These are phyloP conservation scores for Fukomys damarensis DNA, from an alignment of 2,113 vertebrate genomes.

Conservation along the genomic window DNA sequence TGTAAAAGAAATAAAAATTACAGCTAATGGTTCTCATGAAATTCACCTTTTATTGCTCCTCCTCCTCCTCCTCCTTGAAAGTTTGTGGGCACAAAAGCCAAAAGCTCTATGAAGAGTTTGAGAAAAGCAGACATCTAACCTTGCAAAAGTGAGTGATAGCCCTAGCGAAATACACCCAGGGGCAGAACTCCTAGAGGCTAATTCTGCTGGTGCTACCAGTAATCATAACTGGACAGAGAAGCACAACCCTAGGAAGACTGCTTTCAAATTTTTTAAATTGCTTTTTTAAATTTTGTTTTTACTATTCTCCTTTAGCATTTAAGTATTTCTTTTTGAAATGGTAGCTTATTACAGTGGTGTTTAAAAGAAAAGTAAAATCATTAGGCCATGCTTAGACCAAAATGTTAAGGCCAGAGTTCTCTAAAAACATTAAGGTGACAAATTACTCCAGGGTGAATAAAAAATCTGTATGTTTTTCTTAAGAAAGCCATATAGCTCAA, in stretches of 20 bases:
- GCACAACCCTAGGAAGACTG: neutral
- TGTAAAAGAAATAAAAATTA: neutral
- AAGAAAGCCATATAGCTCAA: neutral
- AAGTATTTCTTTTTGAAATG: constrained; percentile 24
- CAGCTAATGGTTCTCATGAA: neutral
- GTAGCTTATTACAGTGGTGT: neutral
- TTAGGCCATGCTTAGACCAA: neutral
- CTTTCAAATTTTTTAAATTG: neutral
- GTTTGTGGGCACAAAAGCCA: neutral
- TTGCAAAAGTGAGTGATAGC: neutral
- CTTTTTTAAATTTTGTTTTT: neutral
- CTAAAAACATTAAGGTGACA: neutral
- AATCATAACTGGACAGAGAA: neutral
- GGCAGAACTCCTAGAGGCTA: neutral
- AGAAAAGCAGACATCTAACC: neutral
- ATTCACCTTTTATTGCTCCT: neutral
- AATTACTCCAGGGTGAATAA: neutral
- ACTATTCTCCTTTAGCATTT: neutral
- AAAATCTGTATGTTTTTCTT: neutral
- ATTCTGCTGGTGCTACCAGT: neutral
- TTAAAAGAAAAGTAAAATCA: neutral
- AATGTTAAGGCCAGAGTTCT: neutral
- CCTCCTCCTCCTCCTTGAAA: neutral
- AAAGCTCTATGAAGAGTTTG: neutral
- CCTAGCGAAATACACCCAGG: neutral